Evolutionary conservation across 2,797 vertebrate species (phyloP).

Genomic region (Pagetopsis macropterus): DNA sequence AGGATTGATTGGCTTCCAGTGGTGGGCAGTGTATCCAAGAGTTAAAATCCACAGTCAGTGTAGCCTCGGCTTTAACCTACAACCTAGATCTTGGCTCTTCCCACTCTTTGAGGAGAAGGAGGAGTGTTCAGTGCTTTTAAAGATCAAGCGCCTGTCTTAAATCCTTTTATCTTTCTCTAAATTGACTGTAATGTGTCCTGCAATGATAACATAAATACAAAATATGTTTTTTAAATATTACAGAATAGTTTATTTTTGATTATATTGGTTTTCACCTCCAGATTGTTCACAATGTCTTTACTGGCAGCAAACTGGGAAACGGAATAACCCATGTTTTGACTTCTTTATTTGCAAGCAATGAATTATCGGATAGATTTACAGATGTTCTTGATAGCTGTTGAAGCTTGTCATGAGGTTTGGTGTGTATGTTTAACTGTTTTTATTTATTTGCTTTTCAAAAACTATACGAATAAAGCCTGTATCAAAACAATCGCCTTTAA

Average conservation of each 20-base stretch:
- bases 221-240: neutral
- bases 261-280: neutral
- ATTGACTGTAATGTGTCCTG: neutral
- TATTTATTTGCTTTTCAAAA: too few species aligned
- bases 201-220: neutral
- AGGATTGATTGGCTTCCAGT: slow-evolving; percentile 45
- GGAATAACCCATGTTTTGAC: slow-evolving; percentile 6
- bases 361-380: slow-evolving; percentile 11
- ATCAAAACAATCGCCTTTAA: neutral
- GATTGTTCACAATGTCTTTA: neutral
- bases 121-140: neutral
- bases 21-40: slow-evolving; percentile 14
- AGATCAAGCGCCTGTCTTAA: neutral
- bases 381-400: slow-evolving; percentile 18
- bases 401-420: neutral
- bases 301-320: slow-evolving; percentile 6
- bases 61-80: slow-evolving; percentile 19
- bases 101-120: neutral
- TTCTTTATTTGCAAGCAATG: slow-evolving; percentile 11
- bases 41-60: slow-evolving; percentile 5
- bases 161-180: neutral
- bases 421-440: neutral
- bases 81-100: slow-evolving; percentile 4
- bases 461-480: neutral
- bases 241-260: neutral